A percentile compares a stretch with the other conserved stretches of the same genome.
Conservation (phyloP, 2,888 invertebrate genomes). For the Brassicogethes aeneus region DNA sequence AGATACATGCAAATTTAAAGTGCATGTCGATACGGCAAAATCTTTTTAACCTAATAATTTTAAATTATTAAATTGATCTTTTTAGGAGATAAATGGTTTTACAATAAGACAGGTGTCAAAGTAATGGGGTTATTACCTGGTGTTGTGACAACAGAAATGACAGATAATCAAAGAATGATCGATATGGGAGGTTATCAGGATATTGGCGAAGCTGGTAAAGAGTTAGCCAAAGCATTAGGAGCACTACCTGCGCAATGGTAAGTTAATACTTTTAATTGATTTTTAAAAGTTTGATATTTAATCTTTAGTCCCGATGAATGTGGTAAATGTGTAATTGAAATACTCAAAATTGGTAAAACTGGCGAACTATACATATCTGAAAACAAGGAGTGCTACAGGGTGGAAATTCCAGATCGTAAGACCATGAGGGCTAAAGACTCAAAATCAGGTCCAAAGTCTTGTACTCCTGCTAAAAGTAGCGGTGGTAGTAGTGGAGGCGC, state of each 20-base stretch:
- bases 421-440: background rate
- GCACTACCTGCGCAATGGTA: constrained; percentile 27
- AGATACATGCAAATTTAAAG: no score
- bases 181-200: constrained; percentile 1
- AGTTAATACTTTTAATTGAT: constrained; percentile 10
- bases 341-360: constrained; percentile 37
- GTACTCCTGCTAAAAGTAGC: no score
- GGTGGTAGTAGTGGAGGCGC: no score
- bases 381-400: constrained; percentile 21
- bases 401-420: constrained; percentile 12
- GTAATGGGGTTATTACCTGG: constrained; percentile 34
- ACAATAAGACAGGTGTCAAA: constrained; percentile 26
- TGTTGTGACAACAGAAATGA: constrained; percentile 26
- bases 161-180: constrained; percentile 13
- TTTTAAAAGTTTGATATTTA: constrained; percentile 2
- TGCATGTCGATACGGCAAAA: no score
- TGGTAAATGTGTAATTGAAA: constrained; percentile 25
- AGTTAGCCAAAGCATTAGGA: constrained; percentile 15
- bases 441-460: no score
- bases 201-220: constrained; percentile 12
- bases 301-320: constrained; percentile 15
- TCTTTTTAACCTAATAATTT: no score
- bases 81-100: constrained; percentile 32
- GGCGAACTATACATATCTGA: constrained; percentile 46
- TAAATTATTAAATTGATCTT: no score